Conservation (phyloP, 2,888 invertebrate genomes). For the Zelleria hepariella region DNA sequence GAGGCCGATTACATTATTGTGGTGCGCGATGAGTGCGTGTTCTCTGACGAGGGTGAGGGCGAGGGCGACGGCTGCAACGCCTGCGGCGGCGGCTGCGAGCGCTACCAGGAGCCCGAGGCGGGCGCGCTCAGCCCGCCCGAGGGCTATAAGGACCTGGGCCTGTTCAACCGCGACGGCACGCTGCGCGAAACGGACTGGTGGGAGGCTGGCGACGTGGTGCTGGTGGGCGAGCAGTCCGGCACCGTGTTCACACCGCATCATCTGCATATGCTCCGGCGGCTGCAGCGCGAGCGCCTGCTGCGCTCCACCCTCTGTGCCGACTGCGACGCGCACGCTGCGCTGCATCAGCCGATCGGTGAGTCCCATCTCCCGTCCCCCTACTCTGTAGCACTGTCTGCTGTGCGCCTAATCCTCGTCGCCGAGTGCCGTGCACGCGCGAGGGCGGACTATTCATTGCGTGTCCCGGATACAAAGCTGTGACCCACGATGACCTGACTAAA, state of each 20-base stretch:
- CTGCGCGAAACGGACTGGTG: conserved; percentile 72
- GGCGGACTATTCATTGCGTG: background rate
- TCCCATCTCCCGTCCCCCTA: conserved; percentile 16
- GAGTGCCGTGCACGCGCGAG: background rate
- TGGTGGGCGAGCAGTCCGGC: conserved; percentile 68
- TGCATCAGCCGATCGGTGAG: conserved; percentile 64
- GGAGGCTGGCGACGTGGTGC: conserved; percentile 72
- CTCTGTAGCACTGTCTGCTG: background rate
- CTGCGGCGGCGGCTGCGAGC: conserved; percentile 45
- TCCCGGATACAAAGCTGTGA: background rate
- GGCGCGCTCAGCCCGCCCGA: conserved; percentile 92
- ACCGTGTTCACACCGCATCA: conserved; percentile 78
- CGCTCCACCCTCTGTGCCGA: conserved; percentile 69
- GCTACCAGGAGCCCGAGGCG: conserved; percentile 81
- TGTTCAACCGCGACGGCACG: conserved; percentile 70
- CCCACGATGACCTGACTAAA: background rate
- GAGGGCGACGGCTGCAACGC: conserved; percentile 77
- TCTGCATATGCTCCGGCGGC: conserved; percentile 74
- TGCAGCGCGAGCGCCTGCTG: conserved; percentile 74
- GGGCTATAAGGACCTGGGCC: conserved; percentile 89
- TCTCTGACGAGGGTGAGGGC: conserved; percentile 86
- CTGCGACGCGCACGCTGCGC: conserved; percentile 61
- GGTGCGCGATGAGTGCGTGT: conserved; percentile 87
- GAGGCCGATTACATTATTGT: conserved; percentile 94
- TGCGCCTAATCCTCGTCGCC: background rate